Conservation (phyloP, 2,113 vertebrate genomes). For the Smithornis capensis region DNA sequence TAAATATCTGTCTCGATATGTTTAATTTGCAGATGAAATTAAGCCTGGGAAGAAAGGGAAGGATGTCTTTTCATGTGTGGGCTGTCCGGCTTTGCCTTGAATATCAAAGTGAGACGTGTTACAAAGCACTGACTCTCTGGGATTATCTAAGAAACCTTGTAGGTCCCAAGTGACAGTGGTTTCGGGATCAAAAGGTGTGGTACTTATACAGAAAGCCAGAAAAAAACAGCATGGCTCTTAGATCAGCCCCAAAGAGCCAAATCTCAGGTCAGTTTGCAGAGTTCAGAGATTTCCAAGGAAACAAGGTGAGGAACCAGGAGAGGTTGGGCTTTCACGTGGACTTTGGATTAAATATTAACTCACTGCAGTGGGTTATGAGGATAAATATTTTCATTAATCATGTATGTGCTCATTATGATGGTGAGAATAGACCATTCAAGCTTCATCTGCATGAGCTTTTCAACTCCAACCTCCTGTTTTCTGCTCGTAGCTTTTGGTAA, state of each 20-base stretch:
- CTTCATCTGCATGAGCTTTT: background rate
- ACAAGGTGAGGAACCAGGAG: background rate
- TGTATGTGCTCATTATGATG: constrained; percentile 58
- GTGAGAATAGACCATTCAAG: background rate
- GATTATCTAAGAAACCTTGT: constrained; percentile 46
- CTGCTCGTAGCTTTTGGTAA: background rate
- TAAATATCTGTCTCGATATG: constrained; percentile 17
- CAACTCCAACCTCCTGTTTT: background rate
- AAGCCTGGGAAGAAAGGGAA: constrained; percentile 54
- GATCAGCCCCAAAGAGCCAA: background rate
- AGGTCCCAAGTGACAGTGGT: background rate
- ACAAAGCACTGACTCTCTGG: background rate
- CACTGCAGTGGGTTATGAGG: background rate
- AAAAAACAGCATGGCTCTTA: background rate
- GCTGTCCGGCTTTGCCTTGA: constrained; percentile 38
- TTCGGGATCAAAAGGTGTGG: constrained; percentile 45
- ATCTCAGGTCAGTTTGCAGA: background rate
- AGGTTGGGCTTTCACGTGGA: background rate
- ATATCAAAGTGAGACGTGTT: constrained; percentile 41
- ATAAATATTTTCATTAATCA: constrained; percentile 67
- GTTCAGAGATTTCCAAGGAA: constrained; percentile 23
- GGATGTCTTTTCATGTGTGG: constrained; percentile 51
- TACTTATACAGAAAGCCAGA: background rate
- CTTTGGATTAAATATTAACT: constrained; percentile 69
- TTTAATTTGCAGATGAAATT: constrained; percentile 68